Base-by-base conservation (phyloP, 2,797 vertebrate genomes). In the Sarcoramphus papa region DNA sequence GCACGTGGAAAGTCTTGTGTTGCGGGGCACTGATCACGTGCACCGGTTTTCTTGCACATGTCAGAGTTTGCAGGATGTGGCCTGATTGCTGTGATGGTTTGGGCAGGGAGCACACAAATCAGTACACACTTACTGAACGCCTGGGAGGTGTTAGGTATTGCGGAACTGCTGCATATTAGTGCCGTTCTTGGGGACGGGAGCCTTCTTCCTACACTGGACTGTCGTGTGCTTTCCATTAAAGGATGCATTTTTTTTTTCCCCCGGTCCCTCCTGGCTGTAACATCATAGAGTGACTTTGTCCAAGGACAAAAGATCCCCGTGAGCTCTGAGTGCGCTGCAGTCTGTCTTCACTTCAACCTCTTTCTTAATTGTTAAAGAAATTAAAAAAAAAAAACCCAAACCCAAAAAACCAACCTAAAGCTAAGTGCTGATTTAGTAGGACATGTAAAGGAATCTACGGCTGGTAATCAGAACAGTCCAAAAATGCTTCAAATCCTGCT, bases 251-350 rank as follows among this genome's bases (percentile, higher is more conserved):
- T 50, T 47, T 59, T 79, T 86, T 68, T 48, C 41, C 1, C 19
- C 56, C 23, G 37, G 50, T 93, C 82, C 90, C 87, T 94, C 69
- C 87, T 85, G 92, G 73, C 80, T 93, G 77, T 87, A 97, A 72
- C 90, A 89, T 93, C 63, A 41, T 3, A 65, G 89, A 65, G 33
- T 83, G 92, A 95, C 97, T 94, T 93, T 97, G 94, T 93, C 63
- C 87, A 97, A 97, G 96, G 97, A 95, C 97, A 95, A 91, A 95
- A 88, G 93, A 97, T 94, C 95, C 95, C 94, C 92, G 75, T 0
- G 54, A 95, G 93, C 89, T 85, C 65, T 18, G 51, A 84, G 76
- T 59, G 56, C 5, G 1, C 76, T 88, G 73, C 93, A 84, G 79
- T 73, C 91, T 92, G 91, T 69, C 57, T 95, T 86, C 53, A 8